Conservation (phyloP, 2,113 vertebrate species). For the Zonotrichia leucophrys region DNA sequence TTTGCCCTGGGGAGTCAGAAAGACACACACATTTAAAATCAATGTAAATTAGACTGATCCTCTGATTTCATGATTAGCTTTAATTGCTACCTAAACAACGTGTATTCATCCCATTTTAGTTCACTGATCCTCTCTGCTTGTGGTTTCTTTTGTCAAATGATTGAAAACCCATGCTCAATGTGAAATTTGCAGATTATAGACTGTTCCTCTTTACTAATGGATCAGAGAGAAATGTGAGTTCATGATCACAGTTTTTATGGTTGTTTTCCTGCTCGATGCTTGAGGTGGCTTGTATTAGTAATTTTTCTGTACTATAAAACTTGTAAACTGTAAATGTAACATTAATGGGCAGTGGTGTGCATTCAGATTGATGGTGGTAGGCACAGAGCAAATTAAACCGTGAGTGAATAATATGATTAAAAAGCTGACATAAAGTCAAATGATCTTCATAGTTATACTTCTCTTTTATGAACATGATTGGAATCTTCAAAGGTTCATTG, state of each 20-base stretch:
- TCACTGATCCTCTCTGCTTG: not conserved
- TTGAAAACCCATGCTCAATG: not conserved
- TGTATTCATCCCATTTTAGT: not conserved
- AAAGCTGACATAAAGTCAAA: slow-evolving; percentile 47
- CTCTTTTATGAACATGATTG: not conserved
- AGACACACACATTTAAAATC: not conserved
- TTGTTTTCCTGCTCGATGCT: not conserved
- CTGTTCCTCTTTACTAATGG: not conserved
- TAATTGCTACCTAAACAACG: not conserved
- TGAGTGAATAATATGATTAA: slow-evolving; percentile 39
- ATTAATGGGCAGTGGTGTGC: slow-evolving; percentile 5
- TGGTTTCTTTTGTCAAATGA: not conserved
- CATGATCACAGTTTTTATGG: not conserved
- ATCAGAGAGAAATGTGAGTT: not conserved
- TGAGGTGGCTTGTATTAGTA: not conserved
- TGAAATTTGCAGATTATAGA: not conserved
- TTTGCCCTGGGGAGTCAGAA: not conserved
- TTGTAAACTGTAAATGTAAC: slow-evolving; percentile 3
- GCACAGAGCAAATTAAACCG: slow-evolving; percentile 34
- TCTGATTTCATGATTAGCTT: not conserved
- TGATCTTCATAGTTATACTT: slow-evolving; percentile 11
- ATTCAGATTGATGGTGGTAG: not conserved
- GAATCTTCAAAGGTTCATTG: not conserved
- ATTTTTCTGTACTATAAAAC: not conserved
- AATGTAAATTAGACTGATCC: not conserved